Evolutionary conservation across 2,113 vertebrate species (phyloP).

Genomic region (Mormoops blainvillei): DNA sequence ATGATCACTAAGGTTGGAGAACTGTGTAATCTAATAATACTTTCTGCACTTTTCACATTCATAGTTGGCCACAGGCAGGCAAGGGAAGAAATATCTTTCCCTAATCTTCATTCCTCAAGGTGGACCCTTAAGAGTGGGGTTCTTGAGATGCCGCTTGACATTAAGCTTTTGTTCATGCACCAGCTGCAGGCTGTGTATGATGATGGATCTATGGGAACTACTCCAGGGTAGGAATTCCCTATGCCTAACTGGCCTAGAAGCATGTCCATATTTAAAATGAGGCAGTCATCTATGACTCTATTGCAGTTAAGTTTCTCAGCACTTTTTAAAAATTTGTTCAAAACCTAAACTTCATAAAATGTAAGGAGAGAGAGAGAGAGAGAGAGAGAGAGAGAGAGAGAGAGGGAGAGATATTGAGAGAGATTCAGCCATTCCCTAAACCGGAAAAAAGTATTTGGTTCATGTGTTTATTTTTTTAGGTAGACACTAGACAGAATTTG

Average conservation of each 20-base stretch:
- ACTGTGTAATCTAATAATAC: background rate
- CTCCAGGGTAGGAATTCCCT: background rate
- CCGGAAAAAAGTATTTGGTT: background rate
- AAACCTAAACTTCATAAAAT: background rate
- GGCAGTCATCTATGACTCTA: background rate
- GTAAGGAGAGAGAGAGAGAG: background rate
- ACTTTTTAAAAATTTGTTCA: background rate
- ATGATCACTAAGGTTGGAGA: background rate
- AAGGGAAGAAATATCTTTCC: background rate
- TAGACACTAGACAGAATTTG: background rate
- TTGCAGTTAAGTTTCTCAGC: background rate
- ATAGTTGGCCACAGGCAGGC: background rate
- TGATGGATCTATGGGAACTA: background rate
- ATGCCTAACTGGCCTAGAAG: background rate
- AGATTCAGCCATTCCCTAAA: background rate
- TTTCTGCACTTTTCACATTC: background rate
- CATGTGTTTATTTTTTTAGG: background rate
- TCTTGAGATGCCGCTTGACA: background rate
- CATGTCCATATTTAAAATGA: background rate
- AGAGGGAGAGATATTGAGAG: background rate
- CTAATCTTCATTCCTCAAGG: background rate
- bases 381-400: too few relatives aligned
- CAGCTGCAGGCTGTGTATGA: background rate
- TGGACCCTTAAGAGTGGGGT: rapidly evolving
- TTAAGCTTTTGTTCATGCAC: background rate